Conservation (phyloP, 2,888 invertebrate species). For the Meteorus colon region DNA sequence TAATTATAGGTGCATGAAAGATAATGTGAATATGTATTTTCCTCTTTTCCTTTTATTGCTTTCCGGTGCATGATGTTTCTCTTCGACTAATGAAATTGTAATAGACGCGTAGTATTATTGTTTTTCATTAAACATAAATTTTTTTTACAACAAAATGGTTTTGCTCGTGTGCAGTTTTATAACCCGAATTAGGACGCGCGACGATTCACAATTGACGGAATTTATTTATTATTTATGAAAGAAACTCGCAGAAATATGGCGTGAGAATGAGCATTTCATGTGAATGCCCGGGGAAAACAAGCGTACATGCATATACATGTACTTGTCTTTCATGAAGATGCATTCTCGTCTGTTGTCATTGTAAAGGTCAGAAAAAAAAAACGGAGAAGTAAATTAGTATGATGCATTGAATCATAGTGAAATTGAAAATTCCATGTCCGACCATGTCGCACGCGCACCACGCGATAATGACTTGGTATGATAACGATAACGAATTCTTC, state of each 20-base stretch:
- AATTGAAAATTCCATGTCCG: not conserved
- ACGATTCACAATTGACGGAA: conserved; percentile 25
- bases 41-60: conserved; percentile 6
- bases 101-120: not conserved
- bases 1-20: not conserved
- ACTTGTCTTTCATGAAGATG: not conserved
- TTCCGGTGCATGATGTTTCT: conserved; percentile 27
- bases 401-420: not conserved
- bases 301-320: not conserved
- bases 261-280: conserved; percentile 28
- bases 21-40: conserved; percentile 1
- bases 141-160: not conserved
- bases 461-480: not conserved
- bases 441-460: not conserved
- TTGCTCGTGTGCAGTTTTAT: not conserved
- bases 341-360: not conserved
- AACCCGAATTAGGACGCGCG: conserved; percentile 34
- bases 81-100: not conserved
- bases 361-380: not conserved
- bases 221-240: conserved; percentile 36
- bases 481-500: conserved; percentile 7
- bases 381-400: not conserved
- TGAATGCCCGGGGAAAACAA: conserved; percentile 23
- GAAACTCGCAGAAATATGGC: conserved; percentile 16
- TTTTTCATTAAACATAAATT: not conserved